Base-by-base conservation (phyloP, 2,888 invertebrate species). In the Caradrina clavipalpis region DNA sequence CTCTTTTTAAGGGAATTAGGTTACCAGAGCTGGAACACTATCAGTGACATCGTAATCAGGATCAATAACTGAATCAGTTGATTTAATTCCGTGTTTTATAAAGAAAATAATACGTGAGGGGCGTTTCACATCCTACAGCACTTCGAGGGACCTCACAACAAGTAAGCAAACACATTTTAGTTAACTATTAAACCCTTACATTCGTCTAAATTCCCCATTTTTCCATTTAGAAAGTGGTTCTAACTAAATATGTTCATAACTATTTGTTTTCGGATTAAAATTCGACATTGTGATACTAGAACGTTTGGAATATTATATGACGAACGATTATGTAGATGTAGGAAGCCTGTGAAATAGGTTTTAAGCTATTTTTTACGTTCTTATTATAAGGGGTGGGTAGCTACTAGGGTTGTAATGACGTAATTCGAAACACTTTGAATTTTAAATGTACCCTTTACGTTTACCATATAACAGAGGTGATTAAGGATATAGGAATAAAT, bases 251-350 rank as follows among this genome's bases (percentile, higher is more conserved):
- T 17, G 58, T 42, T 39, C 8, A 3, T 5, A 71, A 49, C 31
- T 78, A 55, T 78, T 76, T 73, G 72, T 68, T 81, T 81, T 77
- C 1, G 47, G 77, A 65, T 80, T 72, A 78, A 0, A 42, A 62
- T 31, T 56, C 49, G 39, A 63, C 59, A 58, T 61, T 71, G 19
- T 5, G 42, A 42, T 57, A 19, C 5, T 15, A 45, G 49, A 58
- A 51, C 21, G 2, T 1, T 1, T 13, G 11, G 8, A 6, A 22
- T 22, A 74, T 19, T 15, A 0, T 19, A 5, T 22, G 15, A n/a
- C n/a, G 57, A 17, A 53, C 35, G 13, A 17, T 19, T n/a, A 11
- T 17, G n/a, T 6, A 50, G 5, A 0, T 31, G 5, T 1, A 51
- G 4, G 7, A 26, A 17, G 15, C 21, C 21, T 54, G 3, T 21